These are phyloP conservation scores for Dunckerocampus dactyliophorus DNA, from an alignment of 2,113 vertebrate genomes.

Conservation along the genomic window DNA sequence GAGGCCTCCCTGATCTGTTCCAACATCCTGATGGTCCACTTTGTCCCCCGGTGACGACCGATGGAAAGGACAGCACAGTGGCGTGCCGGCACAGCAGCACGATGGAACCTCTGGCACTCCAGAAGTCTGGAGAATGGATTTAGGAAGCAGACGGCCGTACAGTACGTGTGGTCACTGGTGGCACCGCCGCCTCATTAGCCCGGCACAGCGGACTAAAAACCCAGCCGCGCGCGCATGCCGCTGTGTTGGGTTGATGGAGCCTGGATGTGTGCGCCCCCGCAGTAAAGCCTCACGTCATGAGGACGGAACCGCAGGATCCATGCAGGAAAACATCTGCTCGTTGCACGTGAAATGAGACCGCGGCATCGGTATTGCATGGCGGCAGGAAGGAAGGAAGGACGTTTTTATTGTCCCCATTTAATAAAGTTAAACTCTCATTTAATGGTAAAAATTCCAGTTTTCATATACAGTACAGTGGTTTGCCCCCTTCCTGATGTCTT, in stretches of 20 bases:
- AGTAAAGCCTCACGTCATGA: constrained; percentile 45
- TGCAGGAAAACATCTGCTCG: constrained; percentile 43
- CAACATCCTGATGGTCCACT: constrained; percentile 49
- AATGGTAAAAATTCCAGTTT: no score
- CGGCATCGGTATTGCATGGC: not conserved
- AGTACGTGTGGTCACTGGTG: constrained; percentile 60
- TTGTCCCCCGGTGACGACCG: constrained; percentile 40
- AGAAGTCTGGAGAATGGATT: constrained; percentile 70
- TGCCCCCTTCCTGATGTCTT: no score
- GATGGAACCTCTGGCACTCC: constrained; percentile 46
- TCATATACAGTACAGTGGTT: no score
- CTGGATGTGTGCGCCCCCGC: constrained; percentile 23
- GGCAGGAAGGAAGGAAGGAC: constrained; percentile 4
- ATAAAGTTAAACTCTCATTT: no score
- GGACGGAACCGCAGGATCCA: constrained; percentile 37
- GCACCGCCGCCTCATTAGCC: constrained; percentile 57
- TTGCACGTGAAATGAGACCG: constrained; percentile 28
- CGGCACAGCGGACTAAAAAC: constrained; percentile 33
- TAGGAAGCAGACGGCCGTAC: constrained; percentile 51
- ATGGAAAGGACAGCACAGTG: constrained; percentile 44
- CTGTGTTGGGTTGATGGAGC: constrained; percentile 43
- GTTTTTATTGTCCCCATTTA: not conserved
- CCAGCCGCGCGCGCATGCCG: constrained; percentile 53
- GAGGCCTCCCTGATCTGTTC: constrained; percentile 53
- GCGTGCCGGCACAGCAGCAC: constrained; percentile 46